Percentiles rank a stretch among this genome's conserved stretches.
These are phyloP conservation scores for Salvelinus alpinus DNA, from an alignment of 2,113 vertebrate species.

Conservation along the genomic window DNA sequence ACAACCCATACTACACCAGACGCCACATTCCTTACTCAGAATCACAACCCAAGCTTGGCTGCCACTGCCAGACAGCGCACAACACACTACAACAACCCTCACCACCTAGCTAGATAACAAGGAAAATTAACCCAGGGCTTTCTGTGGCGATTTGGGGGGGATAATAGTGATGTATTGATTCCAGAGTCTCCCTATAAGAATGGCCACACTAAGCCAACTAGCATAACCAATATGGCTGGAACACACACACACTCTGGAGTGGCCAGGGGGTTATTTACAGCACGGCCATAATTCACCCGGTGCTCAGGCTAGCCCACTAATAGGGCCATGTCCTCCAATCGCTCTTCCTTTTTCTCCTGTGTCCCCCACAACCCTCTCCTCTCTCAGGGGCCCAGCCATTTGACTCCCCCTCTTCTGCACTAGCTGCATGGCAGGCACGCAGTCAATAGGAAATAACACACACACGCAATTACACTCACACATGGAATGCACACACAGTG, in stretches of 20 bases:
- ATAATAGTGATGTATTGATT: conserved; percentile 11
- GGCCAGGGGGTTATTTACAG: conserved; percentile 26
- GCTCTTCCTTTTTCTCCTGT: conserved; percentile 26
- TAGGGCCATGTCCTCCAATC: conserved; percentile 32
- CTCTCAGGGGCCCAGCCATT: neutral
- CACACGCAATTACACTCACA: neutral
- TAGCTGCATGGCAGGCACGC: neutral
- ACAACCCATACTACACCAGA: neutral
- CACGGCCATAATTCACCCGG: conserved; percentile 25
- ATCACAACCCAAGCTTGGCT: neutral
- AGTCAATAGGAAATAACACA: neutral
- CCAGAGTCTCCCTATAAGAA: neutral
- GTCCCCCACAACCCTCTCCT: conserved; percentile 6
- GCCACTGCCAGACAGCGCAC: neutral
- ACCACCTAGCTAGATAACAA: neutral
- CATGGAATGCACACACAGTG: neutral
- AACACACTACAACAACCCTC: neutral
- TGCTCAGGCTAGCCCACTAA: conserved; percentile 42
- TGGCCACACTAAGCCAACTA: conserved; percentile 3
- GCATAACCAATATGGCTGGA: too few species aligned
- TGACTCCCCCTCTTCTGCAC: conserved; percentile 14
- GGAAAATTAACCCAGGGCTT: neutral
- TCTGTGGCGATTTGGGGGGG: neutral
- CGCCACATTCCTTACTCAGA: neutral
- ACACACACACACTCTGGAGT: neutral